Percentiles rank a stretch among this genome's conserved stretches.
These are phyloP conservation scores for Metopolophium dirhodum DNA, from an alignment of 1,140 invertebrate genomes.

Conservation along the genomic window DNA sequence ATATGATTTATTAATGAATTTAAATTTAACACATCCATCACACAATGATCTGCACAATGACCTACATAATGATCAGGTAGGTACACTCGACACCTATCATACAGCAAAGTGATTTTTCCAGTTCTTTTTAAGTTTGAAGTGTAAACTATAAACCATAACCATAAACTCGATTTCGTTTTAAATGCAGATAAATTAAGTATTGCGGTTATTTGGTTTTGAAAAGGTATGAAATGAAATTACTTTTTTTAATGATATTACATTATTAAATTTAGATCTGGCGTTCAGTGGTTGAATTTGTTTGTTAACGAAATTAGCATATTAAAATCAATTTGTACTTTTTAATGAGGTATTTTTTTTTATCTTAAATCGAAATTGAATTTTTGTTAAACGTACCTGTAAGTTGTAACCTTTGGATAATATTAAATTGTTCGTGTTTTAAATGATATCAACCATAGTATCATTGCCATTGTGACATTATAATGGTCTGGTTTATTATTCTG, in stretches of 20 bases:
- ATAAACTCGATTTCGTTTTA: background rate
- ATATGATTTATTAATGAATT: no score
- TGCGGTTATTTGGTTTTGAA: slow-evolving; percentile 14
- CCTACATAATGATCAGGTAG: no score
- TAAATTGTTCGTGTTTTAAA: background rate
- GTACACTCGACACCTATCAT: background rate
- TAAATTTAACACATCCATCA: no score
- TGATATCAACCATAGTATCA: background rate
- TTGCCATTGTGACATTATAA: slow-evolving; percentile 9
- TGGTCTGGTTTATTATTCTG: background rate
- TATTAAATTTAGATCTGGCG: no score
- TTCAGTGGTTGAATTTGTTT: background rate
- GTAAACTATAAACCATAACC: background rate
- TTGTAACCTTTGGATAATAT: background rate
- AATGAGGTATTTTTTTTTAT: background rate
- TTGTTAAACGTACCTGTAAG: background rate
- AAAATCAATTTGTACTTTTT: background rate
- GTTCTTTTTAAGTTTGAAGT: background rate
- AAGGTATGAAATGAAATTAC: background rate
- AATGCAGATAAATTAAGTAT: background rate
- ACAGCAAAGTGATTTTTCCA: background rate
- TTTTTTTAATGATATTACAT: background rate
- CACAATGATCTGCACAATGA: background rate
- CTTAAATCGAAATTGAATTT: background rate
- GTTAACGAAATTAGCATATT: background rate